Percentiles rank a stretch among this genome's conserved stretches.
Evolutionary conservation across 2,888 invertebrate species (phyloP).

Genomic region (Deroplatys truncata): DNA sequence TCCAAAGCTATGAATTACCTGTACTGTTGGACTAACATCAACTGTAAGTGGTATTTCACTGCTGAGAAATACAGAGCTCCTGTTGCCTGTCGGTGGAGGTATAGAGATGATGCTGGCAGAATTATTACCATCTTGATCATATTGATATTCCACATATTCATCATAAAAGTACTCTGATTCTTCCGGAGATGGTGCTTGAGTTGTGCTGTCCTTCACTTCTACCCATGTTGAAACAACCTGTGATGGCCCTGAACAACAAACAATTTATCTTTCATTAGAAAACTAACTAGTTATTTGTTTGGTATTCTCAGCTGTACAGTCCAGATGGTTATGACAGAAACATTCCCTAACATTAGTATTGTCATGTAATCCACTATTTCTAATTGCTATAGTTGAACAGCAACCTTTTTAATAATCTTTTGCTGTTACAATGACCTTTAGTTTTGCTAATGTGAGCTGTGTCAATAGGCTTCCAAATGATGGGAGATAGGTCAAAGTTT

Average conservation of each 20-base stretch:
- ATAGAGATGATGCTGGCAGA: slow-evolving; percentile 31
- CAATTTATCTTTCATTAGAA: background rate
- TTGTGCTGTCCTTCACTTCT: slow-evolving; percentile 45
- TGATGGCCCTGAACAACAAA: slow-evolving; percentile 45
- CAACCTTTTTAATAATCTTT: no score
- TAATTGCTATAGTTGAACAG: no score
- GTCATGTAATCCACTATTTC: no score
- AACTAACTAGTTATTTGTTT: no score
- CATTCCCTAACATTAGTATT: no score
- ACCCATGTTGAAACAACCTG: slow-evolving; percentile 57
- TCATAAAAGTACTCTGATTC: slow-evolving; percentile 81
- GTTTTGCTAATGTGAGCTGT: no score
- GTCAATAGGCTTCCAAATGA: no score
- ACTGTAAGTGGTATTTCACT: background rate
- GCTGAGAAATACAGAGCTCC: background rate
- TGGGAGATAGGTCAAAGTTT: no score
- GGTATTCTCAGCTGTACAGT: no score
- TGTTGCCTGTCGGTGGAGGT: background rate
- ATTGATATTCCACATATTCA: slow-evolving; percentile 68
- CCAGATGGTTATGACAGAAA: no score
- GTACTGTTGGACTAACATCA: background rate
- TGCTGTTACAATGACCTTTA: no score
- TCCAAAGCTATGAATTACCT: background rate
- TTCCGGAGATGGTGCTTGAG: slow-evolving; percentile 58
- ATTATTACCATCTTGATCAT: slow-evolving; percentile 55